Evolutionary conservation across 2,113 vertebrate genomes (phyloP), one percentile per base, ranked within the genome.

Genomic region (Vicugna pacos): DNA sequence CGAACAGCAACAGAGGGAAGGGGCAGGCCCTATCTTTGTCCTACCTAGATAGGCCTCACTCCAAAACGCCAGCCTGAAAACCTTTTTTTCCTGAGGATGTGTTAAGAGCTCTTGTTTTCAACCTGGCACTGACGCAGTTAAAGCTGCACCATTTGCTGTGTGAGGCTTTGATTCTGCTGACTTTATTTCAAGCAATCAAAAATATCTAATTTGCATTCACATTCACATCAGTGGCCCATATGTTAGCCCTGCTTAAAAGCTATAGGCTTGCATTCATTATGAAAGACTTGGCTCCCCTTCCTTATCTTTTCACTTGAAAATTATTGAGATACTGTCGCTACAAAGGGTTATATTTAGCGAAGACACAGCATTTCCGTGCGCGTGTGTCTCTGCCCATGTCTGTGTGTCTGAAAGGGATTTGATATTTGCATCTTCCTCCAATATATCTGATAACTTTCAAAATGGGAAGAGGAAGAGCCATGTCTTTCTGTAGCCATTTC

Each of bases 181-280:
- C 98, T 99, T 99, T 98, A 99, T 99, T 98, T 99, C 98, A 98
- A 98, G 98, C 98, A 98, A 99, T 99, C 98, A 99, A 98, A 98
- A 99, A 98, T 98, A 98, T 97, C 98, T 99, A 98, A 99, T 99
- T 99, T 99, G 98, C 98, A 99, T 99, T 98, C 97, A 93, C 98
- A 98, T 99, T 99, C 98, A 98, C 98, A 98, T 99, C 98, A 99
- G 98, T 98, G 98, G 98, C 98, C 98, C 98, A 99, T 99, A 99
- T 99, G 98, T 99, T 98, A 99, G 98, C 98, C 99, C 98, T 98
- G 98, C 99, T 99, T 98, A 98, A 99, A 98, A 98, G 98, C 98
- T 98, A 98, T 99, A 99, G 98, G 98, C 98, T 96, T 98, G 98
- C 98, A 99, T 99, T 99, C 98, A 98, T 99, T 98, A 99, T 98